Evolutionary conservation across 2,797 vertebrate species (phyloP).

Genomic region (Liparis tanakae): DNA sequence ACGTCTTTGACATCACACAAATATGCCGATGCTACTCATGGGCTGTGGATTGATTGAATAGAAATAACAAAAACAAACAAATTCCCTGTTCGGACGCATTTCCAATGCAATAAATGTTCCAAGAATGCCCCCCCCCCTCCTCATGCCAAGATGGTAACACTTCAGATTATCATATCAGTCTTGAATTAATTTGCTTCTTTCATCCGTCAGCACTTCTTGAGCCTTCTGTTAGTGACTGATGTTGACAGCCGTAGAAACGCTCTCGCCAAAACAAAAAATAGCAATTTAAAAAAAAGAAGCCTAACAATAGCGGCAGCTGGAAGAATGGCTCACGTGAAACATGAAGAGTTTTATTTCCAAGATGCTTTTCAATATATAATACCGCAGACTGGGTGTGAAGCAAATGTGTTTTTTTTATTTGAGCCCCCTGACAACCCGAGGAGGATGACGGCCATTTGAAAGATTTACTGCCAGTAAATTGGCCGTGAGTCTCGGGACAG

Average conservation of each 20-base stretch:
- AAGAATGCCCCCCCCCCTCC: conserved; percentile 38
- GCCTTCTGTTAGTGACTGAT: conserved; percentile 69
- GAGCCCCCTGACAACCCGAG: conserved; percentile 3
- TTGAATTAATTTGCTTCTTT: conserved; percentile 76
- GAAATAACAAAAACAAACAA: conserved; percentile 10
- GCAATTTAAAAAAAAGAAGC: conserved; percentile 7
- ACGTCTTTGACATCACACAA: conserved; percentile 39
- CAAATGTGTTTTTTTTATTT: conserved; percentile 17
- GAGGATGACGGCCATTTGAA: conserved; percentile 23
- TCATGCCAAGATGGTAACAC: conserved; percentile 58
- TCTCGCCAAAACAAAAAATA: conserved; percentile 46
- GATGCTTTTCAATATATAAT: conserved; percentile 27
- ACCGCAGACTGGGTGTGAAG: not conserved
- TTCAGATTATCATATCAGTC: conserved; percentile 68
- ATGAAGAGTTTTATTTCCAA: conserved; percentile 11
- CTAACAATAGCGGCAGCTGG: conserved; percentile 47
- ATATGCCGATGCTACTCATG: conserved; percentile 52
- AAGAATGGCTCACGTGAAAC: conserved; percentile 35
- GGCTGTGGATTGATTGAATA: conserved; percentile 19
- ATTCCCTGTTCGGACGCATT: conserved; percentile 33
- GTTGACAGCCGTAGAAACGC: conserved; percentile 60
- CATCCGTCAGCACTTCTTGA: conserved; percentile 72
- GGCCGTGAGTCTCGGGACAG: conserved; percentile 10
- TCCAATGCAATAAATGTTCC: conserved; percentile 62
- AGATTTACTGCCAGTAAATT: conserved; percentile 4